Conservation (phyloP, 2,113 vertebrate species). For the pig (Sus scrofa) region T2T-Sscrofa CM000817.6:168898501-168899000, state of each 20-base stretch:
- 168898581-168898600: conserved; percentile 47
- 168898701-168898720: conserved; percentile 69
- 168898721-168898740: conserved; percentile 56
- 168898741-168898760: background rate
- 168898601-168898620: conserved; percentile 36
- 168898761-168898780: background rate
- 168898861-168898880: conserved; percentile 18
- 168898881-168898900: conserved; percentile 49
- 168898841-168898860: background rate
- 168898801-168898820: conserved; percentile 39
- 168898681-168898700: conserved; percentile 45
- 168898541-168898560: background rate
- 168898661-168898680: conserved; percentile 56
- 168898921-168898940: background rate
- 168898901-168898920: background rate
- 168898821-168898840: conserved; percentile 20
- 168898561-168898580: background rate
- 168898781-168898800: background rate
- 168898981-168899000: conserved; percentile 10
- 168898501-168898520: conserved; percentile 32
- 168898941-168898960: conserved; percentile 21
- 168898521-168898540: conserved; percentile 20
- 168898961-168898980: background rate
- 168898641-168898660: conserved; percentile 49
- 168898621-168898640: conserved; percentile 29